Evolutionary conservation across 2,797 vertebrate genomes (phyloP).

Genomic region (Cetoscarus ocellatus): DNA sequence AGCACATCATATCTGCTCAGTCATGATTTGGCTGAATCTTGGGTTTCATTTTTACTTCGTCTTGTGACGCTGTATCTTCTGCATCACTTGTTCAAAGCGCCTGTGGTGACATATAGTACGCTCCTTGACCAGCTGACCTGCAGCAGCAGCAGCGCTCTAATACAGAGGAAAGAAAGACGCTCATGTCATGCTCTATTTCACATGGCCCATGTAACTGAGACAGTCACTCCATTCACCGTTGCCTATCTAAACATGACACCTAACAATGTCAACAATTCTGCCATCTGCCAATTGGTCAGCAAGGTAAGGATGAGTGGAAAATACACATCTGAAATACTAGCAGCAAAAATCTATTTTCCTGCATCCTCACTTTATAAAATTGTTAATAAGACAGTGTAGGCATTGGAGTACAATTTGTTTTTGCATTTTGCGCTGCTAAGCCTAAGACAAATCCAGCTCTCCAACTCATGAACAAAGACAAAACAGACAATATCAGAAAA

Average conservation of each 20-base stretch:
- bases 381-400: too few species aligned
- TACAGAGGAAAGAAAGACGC: constrained; percentile 37
- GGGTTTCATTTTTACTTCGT: neutral
- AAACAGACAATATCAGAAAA: too few species aligned
- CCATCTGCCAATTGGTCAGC: constrained; percentile 40
- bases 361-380: too few species aligned
- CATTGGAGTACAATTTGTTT: too few species aligned
- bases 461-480: too few species aligned
- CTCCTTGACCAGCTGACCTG: constrained; percentile 37
- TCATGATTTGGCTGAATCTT: neutral
- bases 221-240: constrained; percentile 44
- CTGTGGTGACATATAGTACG: constrained; percentile 1
- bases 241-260: constrained; percentile 62
- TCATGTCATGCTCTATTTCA: constrained; percentile 63
- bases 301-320: constrained; percentile 12
- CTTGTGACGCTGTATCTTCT: constrained; percentile 8
- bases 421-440: too few species aligned
- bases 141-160: constrained; percentile 24
- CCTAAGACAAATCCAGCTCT: too few species aligned
- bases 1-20: neutral
- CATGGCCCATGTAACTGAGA: constrained; percentile 57
- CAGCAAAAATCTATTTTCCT: too few species aligned
- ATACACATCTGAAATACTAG: neutral
- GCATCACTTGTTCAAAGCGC: constrained; percentile 7
- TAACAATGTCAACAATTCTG: constrained; percentile 59